These are phyloP conservation scores for Phainopepla nitens DNA, from an alignment of 2,113 vertebrate species.

Conservation along the genomic window DNA sequence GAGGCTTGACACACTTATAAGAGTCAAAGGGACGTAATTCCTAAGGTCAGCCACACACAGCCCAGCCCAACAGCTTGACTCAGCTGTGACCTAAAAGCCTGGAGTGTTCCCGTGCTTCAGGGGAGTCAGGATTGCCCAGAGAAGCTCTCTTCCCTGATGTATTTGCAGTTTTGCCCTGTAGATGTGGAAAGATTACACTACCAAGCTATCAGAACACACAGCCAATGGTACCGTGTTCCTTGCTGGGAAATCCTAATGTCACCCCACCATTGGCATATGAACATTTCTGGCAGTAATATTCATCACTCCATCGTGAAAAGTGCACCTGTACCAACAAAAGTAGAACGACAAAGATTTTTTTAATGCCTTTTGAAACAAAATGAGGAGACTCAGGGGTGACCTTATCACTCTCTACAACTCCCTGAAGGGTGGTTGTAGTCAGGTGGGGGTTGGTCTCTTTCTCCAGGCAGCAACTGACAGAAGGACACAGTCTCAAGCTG, in stretches of 20 bases:
- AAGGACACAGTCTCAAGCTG: no score
- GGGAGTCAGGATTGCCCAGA: neutral
- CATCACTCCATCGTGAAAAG: neutral
- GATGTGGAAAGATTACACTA: neutral
- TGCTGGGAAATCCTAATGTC: neutral
- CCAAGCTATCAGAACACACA: neutral
- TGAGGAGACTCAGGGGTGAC: no score
- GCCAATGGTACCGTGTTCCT: neutral
- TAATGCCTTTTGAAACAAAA: neutral
- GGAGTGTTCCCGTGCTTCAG: neutral
- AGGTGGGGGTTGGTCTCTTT: no score
- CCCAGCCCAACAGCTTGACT: neutral
- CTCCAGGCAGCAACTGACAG: no score
- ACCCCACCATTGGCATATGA: neutral
- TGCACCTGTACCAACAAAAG: neutral
- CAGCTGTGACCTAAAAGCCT: neutral
- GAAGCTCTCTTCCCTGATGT: neutral
- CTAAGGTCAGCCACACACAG: neutral
- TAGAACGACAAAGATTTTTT: neutral
- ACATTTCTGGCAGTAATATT: neutral
- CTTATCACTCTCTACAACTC: no score
- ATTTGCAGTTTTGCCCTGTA: neutral
- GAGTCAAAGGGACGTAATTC: neutral
- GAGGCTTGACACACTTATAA: neutral
- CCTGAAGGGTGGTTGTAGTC: no score